Percentiles rank a stretch among this genome's conserved stretches.
Conservation (phyloP, 2,888 invertebrate genomes). For the Cephus pulcher region DNA sequence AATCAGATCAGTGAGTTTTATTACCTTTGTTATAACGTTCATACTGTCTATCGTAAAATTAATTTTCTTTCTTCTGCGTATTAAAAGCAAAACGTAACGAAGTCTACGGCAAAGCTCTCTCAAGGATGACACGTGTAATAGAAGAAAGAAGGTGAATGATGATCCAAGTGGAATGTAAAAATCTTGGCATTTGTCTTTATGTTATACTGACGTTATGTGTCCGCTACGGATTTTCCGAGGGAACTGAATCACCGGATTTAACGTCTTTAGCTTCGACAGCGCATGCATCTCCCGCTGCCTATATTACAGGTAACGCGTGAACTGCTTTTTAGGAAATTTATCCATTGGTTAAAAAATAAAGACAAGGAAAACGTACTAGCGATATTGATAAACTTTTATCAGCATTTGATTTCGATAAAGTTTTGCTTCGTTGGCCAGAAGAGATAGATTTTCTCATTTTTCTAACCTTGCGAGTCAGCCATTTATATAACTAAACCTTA, state of each 20-base stretch:
- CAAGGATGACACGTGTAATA: background rate
- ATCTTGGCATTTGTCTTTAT: background rate
- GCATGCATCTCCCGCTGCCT: slow-evolving; percentile 9
- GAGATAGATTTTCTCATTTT: background rate
- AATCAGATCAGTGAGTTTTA: background rate
- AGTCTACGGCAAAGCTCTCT: background rate
- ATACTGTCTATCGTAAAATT: background rate
- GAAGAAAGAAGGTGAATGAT: slow-evolving; percentile 8
- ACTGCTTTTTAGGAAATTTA: background rate
- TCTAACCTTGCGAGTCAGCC: background rate
- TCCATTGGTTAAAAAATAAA: background rate
- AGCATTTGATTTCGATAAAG: background rate
- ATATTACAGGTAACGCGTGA: slow-evolving; percentile 14
- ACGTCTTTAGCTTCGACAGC: slow-evolving; percentile 6
- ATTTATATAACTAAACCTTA: background rate
- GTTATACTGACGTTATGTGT: slow-evolving; percentile 10
- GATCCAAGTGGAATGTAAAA: slow-evolving; percentile 13
- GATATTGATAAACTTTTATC: background rate
- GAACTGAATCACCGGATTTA: background rate
- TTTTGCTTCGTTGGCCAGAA: background rate
- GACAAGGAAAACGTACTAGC: background rate
- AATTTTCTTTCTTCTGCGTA: too few species aligned
- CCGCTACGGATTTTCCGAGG: slow-evolving; percentile 4
- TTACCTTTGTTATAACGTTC: background rate
- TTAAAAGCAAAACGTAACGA: background rate